Base-by-base conservation (phyloP, 2,113 vertebrate genomes). In the Nicator chloris region DNA sequence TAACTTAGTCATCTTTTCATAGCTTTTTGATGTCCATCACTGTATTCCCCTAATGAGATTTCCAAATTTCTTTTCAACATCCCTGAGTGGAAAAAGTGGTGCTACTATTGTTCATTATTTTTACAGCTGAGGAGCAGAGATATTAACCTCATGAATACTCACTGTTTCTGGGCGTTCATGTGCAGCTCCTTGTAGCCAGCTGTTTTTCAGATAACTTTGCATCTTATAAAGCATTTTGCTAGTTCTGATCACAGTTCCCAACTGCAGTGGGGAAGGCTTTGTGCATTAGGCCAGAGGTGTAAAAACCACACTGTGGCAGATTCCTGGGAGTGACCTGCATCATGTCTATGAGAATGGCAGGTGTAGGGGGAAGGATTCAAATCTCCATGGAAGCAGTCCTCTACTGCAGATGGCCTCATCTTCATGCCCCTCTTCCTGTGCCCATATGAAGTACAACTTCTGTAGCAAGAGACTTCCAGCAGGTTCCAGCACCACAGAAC, bases 241-340 rank as follows among this genome's bases (percentile, higher is more conserved):
- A 23, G 18, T 69, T 65, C 54, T 54, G n/a, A 24, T 57, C 16
- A 3, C 37, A 37, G n/a, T 33, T 88, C 49, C 11, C 28, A 78
- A 28, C 54, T 92, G 39, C 23, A 50, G 20, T 18, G 10, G 5
- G 59, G 50, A 75, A n/a, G n/a, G 33, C 22, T 44, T 53, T 73
- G 17, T 1, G 1, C 2, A 0, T 56, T 70, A 71, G 70, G 49
- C 7, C 42, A 65, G 20, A 23, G 33, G 18, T 4, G 7, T 37
- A 31, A 66, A 78, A 75, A 40, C 9, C 1, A 1, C 60, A 37
- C 9, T 0, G 4, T 30, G 27, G 7, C 20, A 82, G 23, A 49
- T 3, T 56, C 8, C 44, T 63, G 28, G 39, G 28, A 28, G 33
- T 47, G 44, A 35, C 35, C 45, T 11, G 0, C 7, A 13, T 37